Percentiles rank a stretch among this genome's conserved stretches.
These are phyloP conservation scores for Cyclura pinguis DNA, from an alignment of 2,797 vertebrate species.

Conservation along the genomic window DNA sequence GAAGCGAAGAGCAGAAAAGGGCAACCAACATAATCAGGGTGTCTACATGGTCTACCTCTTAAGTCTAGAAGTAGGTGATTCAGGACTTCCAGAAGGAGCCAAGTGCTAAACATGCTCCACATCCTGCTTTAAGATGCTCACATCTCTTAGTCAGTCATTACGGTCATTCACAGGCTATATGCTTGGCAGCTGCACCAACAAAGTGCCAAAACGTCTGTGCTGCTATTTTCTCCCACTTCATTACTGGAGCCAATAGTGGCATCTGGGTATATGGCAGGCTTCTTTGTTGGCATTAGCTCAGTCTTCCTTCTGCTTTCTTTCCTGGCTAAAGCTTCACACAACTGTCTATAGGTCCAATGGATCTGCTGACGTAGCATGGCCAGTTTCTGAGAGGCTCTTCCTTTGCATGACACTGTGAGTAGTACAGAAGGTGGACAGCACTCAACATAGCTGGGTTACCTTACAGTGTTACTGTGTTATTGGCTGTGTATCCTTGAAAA, in stretches of 20 bases:
- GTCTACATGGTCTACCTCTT: too few species aligned
- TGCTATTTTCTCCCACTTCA: constrained; percentile 26
- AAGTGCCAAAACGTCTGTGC: constrained; percentile 67
- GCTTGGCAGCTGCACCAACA: constrained; percentile 61
- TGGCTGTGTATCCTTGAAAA: accelerated
- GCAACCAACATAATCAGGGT: too few species aligned
- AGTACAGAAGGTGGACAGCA: neutral
- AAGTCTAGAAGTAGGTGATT: neutral
- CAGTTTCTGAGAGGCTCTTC: neutral
- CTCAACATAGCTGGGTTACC: neutral
- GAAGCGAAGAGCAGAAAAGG: too few species aligned
- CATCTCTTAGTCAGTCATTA: neutral
- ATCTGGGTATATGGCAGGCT: constrained; percentile 64
- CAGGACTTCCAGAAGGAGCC: neutral
- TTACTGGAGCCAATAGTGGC: constrained; percentile 60
- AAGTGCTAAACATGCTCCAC: constrained; percentile 35
- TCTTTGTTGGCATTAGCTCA: neutral
- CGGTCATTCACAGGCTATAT: constrained; percentile 21
- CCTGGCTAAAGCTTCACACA: constrained; percentile 26
- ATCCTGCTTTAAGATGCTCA: neutral
- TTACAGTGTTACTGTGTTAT: neutral
- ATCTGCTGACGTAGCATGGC: constrained; percentile 51
- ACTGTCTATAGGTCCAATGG: constrained; percentile 38
- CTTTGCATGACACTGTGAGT: neutral
- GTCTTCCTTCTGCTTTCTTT: constrained; percentile 26